Evolutionary conservation across 2,797 vertebrate genomes (phyloP).

Genomic region (Myotis pilosus): DNA sequence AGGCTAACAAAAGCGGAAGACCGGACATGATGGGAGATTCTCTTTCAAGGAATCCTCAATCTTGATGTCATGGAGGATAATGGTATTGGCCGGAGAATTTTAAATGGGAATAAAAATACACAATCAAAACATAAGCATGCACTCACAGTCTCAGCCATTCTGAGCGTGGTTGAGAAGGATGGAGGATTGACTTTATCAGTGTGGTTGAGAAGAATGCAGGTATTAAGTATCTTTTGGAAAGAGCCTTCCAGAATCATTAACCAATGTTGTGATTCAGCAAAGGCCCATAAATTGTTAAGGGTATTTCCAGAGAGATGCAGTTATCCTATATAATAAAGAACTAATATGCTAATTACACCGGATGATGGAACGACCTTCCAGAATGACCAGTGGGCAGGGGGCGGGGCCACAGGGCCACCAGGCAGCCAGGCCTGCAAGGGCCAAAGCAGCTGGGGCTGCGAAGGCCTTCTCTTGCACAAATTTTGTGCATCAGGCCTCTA

Average conservation of each 20-base stretch:
- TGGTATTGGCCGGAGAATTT: not conserved
- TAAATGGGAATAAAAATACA: not conserved
- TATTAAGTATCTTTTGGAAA: not conserved
- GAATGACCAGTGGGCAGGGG: too few relatives aligned
- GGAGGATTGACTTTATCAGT: not conserved
- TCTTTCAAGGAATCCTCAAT: slow-evolving; percentile 46
- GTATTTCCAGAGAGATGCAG: not conserved
- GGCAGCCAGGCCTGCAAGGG: too few relatives aligned
- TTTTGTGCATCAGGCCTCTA: too few relatives aligned
- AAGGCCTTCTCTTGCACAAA: too few relatives aligned
- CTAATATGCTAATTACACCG: too few relatives aligned
- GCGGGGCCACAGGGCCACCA: too few relatives aligned
- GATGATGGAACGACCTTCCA: too few relatives aligned
- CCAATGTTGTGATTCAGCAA: not conserved
- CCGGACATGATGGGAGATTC: slow-evolving; percentile 46
- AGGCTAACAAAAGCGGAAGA: slow-evolving; percentile 64
- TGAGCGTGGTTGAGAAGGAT: not conserved
- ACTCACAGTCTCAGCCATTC: not conserved
- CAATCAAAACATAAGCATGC: not conserved
- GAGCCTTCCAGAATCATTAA: not conserved
- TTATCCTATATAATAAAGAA: not conserved
- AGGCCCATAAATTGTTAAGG: not conserved
- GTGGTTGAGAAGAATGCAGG: not conserved
- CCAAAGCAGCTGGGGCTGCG: too few relatives aligned
- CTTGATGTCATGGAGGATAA: slow-evolving; percentile 17